Evolutionary conservation across 1,140 invertebrate species (phyloP), one percentile per base, ranked within the genome.

Genomic region (Neomicropteryx cornuta): DNA sequence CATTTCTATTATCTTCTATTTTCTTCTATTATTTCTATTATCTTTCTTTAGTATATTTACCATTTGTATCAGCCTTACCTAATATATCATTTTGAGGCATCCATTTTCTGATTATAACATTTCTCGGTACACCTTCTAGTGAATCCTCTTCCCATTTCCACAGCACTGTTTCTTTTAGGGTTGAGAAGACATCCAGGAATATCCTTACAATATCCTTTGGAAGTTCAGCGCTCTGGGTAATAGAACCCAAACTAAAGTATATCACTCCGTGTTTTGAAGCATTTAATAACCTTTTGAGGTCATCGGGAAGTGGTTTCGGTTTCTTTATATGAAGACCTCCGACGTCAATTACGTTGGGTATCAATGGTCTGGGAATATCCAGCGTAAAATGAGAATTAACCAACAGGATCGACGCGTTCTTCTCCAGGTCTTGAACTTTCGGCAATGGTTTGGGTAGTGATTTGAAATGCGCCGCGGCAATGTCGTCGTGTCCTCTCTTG

Each of bases 21-120:
- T n/a, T n/a, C n/a, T n/a, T n/a, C n/a, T n/a, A n/a, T n/a, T n/a
- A n/a, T n/a, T n/a, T n/a, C n/a, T n/a, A n/a, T n/a, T n/a, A n/a
- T n/a, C n/a, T n/a, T n/a, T n/a, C n/a, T n/a, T n/a, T n/a, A n/a
- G n/a, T n/a, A n/a, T n/a, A n/a, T n/a, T n/a, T n/a, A n/a, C n/a
- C n/a, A n/a, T n/a, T n/a, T n/a, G n/a, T n/a, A n/a, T n/a, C n/a
- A n/a, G n/a, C n/a, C 38, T 48, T 27, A 59, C 56, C 71, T 33
- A 79, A 45, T 44, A 79, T 55, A 46, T 76, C 75, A 20, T 66
- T 59, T 42, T 82, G 77, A 0, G 77, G 77, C 18, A 77, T 49
- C 77, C 78, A 81, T 14, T 68, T 57, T 22, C 54, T 56, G 0
- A 76, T 45, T 42, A 70, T 65, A 0, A 82, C 56, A 50, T 81